These are phyloP conservation scores for Peromyscus attwateri DNA, from an alignment of 2,797 vertebrate genomes.

Conservation along the genomic window DNA sequence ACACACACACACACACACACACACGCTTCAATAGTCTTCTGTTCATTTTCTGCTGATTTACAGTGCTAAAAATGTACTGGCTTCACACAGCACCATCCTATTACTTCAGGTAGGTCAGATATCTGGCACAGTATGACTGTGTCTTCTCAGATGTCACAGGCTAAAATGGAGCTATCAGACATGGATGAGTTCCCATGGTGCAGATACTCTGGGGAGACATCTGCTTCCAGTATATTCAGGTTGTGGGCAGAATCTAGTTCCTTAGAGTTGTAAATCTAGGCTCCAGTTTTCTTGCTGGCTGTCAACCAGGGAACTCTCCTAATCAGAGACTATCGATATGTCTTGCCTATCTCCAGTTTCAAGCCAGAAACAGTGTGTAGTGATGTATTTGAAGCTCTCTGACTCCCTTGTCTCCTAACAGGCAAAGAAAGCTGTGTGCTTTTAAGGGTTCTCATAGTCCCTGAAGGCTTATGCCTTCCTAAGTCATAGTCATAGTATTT, in stretches of 20 bases:
- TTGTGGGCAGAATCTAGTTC: not conserved
- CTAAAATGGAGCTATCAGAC: not conserved
- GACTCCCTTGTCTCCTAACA: not conserved
- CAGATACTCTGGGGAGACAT: not conserved
- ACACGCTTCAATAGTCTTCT: not conserved
- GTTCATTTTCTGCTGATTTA: not conserved
- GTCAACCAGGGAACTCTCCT: not conserved
- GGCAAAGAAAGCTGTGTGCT: not conserved
- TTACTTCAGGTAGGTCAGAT: not conserved
- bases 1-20: not conserved
- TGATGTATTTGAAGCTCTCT: not conserved
- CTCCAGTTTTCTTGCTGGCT: not conserved
- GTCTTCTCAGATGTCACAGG: not conserved
- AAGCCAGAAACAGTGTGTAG: not conserved
- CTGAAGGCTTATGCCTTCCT: not conserved
- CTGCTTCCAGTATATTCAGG: not conserved
- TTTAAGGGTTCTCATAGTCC: not conserved
- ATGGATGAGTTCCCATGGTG: not conserved
- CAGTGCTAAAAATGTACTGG: not conserved
- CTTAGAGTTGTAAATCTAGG: not conserved
- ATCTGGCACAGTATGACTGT: not conserved
- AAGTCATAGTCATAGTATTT: too few relatives aligned
- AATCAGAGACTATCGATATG: not conserved
- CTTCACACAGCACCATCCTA: not conserved
- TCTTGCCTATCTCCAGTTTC: not conserved